These are phyloP conservation scores for Ficedula albicollis DNA, from an alignment of 2,797 vertebrate genomes.

Conservation along the genomic window DNA sequence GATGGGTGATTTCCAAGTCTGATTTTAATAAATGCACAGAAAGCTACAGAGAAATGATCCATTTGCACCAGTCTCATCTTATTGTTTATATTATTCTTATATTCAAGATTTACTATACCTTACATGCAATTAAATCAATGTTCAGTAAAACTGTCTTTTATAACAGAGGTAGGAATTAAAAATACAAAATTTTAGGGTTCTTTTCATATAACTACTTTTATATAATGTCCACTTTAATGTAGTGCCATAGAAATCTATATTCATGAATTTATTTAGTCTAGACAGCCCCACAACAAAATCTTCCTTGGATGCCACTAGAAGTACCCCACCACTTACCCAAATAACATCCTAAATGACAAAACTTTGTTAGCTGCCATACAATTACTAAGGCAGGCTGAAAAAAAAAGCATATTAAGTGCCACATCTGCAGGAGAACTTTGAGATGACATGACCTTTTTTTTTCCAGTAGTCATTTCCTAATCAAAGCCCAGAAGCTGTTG, in stretches of 20 bases:
- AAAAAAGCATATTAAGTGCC: neutral
- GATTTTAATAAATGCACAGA: neutral
- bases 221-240: neutral
- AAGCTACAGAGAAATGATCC: neutral
- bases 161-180: neutral
- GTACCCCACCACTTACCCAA: neutral
- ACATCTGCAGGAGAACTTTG: neutral
- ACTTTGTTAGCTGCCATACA: neutral
- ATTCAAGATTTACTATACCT: neutral
- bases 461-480: constrained; percentile 1
- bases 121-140: neutral
- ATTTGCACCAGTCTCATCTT: neutral
- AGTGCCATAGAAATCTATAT: neutral
- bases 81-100: neutral
- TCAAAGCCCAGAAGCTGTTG: constrained; percentile 19
- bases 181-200: neutral
- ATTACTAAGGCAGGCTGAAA: neutral
- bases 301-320: neutral
- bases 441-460: neutral
- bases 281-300: neutral
- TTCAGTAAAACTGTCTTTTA: neutral
- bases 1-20: rapidly evolving
- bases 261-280: neutral
- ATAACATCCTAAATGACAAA: neutral
- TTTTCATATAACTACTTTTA: neutral